Evolutionary conservation across 1,140 invertebrate species (phyloP).

Genomic region (Zeugodacus cucurbitae): DNA sequence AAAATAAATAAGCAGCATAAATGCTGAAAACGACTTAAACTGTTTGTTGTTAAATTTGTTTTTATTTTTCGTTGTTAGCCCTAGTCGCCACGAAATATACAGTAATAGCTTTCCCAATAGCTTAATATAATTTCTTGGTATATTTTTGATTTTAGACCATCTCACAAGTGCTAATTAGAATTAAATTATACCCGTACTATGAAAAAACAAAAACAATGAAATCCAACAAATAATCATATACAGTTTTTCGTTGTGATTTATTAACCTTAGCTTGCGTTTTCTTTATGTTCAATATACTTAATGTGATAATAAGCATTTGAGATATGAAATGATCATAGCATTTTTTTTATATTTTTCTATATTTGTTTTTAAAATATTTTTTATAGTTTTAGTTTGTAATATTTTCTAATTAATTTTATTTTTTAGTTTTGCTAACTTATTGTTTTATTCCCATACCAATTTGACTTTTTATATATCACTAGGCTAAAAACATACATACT

Average conservation of each 20-base stretch:
- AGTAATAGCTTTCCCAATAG: background rate
- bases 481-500: slow-evolving; percentile 1
- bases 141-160: slow-evolving; percentile 57
- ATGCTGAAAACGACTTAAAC: background rate
- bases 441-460: background rate
- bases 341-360: slow-evolving; percentile 41
- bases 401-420: slow-evolving; percentile 9
- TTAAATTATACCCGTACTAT: slow-evolving; percentile 23
- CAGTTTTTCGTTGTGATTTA: background rate
- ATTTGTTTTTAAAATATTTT: background rate
- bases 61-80: slow-evolving; percentile 27
- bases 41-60: background rate
- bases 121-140: background rate
- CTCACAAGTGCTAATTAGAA: slow-evolving; percentile 67
- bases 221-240: slow-evolving; percentile 19
- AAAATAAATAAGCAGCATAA: background rate
- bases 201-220: slow-evolving; percentile 28
- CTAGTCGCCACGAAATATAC: background rate
- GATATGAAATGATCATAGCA: background rate
- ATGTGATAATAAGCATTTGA: background rate
- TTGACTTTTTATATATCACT: background rate
- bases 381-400: background rate
- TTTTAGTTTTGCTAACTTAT: background rate
- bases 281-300: background rate
- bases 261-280: slow-evolving; percentile 39